These are phyloP conservation scores for Morphnarchus princeps DNA, from an alignment of 2,113 vertebrate species.

Conservation along the genomic window DNA sequence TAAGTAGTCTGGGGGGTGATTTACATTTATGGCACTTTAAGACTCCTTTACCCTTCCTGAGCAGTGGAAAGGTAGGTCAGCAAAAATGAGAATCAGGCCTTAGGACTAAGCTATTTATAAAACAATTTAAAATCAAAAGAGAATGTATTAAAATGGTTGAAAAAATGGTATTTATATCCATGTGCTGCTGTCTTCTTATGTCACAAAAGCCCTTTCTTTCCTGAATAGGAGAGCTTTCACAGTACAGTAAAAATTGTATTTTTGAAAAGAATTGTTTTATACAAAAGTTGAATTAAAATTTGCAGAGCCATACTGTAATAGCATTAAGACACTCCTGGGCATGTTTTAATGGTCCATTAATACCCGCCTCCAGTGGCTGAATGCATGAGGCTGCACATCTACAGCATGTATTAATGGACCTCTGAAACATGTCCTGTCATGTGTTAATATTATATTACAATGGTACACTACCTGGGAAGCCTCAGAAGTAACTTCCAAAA, in stretches of 20 bases:
- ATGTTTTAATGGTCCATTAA: conserved; percentile 66
- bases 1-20: conserved; percentile 1
- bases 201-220: background rate
- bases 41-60: background rate
- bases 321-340: conserved; percentile 57
- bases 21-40: conserved; percentile 35
- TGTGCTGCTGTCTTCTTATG: background rate
- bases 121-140: conserved; percentile 2
- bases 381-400: conserved; percentile 37
- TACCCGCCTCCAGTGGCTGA: conserved; percentile 9
- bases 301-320: conserved; percentile 8
- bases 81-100: background rate
- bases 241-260: background rate
- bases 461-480: background rate
- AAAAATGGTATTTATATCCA: background rate
- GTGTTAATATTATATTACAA: background rate
- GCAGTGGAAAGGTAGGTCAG: conserved; percentile 29
- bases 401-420: conserved; percentile 27
- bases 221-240: background rate
- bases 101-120: conserved; percentile 26
- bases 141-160: background rate
- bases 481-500: conserved; percentile 1
- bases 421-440: conserved; percentile 34
- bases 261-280: background rate
- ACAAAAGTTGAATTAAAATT: conserved; percentile 46